A percentile compares a stretch with the other conserved stretches of the same genome.
These are phyloP conservation scores for Lithophane socia DNA, from an alignment of 2,888 invertebrate genomes.

Conservation along the genomic window DNA sequence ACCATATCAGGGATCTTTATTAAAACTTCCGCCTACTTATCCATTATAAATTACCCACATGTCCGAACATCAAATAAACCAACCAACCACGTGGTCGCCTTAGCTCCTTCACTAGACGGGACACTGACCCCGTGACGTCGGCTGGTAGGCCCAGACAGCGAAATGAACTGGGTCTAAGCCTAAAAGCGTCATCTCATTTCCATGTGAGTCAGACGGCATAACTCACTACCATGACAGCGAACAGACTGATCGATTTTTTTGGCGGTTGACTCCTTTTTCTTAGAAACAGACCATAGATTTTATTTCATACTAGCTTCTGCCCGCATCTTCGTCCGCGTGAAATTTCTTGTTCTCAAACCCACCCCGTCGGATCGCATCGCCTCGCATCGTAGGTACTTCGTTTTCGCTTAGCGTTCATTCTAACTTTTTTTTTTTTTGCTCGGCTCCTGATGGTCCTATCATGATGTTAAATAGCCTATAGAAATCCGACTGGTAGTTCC, in stretches of 20 bases:
- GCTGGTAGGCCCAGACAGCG: conserved; percentile 33
- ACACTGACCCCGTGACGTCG: conserved; percentile 26
- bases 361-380: too few species aligned
- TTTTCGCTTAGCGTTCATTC: too few species aligned
- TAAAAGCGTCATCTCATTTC: conserved; percentile 39
- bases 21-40: background rate
- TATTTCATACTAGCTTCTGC: too few species aligned
- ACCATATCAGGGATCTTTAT: too few species aligned
- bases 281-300: background rate
- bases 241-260: conserved; percentile 34
- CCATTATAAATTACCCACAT: background rate
- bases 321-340: too few species aligned
- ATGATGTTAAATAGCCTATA: too few species aligned
- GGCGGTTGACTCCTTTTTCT: background rate
- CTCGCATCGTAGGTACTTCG: too few species aligned
- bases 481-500: too few species aligned
- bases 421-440: too few species aligned
- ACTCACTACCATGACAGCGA: conserved; percentile 21
- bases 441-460: too few species aligned
- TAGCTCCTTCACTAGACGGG: conserved; percentile 18
- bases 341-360: too few species aligned
- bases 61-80: background rate
- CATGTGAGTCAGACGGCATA: conserved; percentile 40
- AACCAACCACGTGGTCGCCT: conserved; percentile 8
- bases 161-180: conserved; percentile 38